A percentile compares a stretch with the other conserved stretches of the same genome.
phyloP scores from a whole-genome alignment of 1,140 invertebrate genomes.

The Anthonomus grandis region DNA sequence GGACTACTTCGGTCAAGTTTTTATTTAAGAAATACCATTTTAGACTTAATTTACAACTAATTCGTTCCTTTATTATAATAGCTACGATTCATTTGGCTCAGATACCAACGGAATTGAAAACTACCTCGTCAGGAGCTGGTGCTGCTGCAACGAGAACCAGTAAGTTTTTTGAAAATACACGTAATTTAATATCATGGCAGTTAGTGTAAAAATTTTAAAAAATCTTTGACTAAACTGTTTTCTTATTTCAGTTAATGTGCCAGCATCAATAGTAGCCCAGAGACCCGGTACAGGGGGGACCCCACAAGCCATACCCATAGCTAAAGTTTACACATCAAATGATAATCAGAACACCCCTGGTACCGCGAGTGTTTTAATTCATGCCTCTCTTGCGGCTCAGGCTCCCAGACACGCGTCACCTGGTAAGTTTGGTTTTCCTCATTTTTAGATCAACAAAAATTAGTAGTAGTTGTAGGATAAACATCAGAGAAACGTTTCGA shows the following conservation, averaged over 20 bases:
- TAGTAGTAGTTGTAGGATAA: too few species aligned
- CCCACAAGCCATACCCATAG: slow-evolving; percentile 43
- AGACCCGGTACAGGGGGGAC: slow-evolving; percentile 36
- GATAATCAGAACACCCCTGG: slow-evolving; percentile 33
- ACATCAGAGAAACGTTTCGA: too few species aligned
- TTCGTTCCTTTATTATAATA: slow-evolving; percentile 26
- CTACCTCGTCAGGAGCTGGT: slow-evolving; percentile 27
- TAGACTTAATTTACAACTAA: too few species aligned
- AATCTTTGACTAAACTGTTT: too few species aligned
- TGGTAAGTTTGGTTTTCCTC: slow-evolving; percentile 35
- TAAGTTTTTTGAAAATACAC: slow-evolving; percentile 31
- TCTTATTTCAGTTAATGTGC: slow-evolving; percentile 42
- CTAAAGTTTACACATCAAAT: slow-evolving; percentile 42
- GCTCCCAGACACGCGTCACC: slow-evolving; percentile 38
- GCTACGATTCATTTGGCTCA: slow-evolving; percentile 43
- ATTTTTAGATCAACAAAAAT: too few species aligned
- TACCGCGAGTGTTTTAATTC: slow-evolving; percentile 40
- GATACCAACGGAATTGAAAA: slow-evolving; percentile 38
- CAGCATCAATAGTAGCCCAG: slow-evolving; percentile 41
- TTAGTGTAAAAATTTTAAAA: too few species aligned
- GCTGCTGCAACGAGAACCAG: slow-evolving; percentile 40
- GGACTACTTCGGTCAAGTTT: too few species aligned
- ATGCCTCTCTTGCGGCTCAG: slow-evolving; percentile 33
- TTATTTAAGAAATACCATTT: too few species aligned
- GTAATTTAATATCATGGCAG: slow-evolving; percentile 13